phyloP scores from a whole-genome alignment of 2,797 vertebrate genomes.

The Valencia hispanica region DNA sequence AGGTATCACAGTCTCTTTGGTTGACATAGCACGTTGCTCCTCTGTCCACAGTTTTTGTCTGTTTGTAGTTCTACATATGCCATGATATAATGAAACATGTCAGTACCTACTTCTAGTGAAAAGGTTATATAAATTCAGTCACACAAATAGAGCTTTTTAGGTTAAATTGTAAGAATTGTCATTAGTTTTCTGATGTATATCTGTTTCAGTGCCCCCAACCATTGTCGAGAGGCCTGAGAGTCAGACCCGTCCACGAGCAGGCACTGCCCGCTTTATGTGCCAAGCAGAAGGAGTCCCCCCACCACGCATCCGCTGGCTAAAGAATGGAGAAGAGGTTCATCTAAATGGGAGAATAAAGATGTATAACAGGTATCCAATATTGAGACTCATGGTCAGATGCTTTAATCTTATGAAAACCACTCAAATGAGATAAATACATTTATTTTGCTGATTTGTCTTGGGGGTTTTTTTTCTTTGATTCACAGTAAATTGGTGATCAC shows the following conservation, averaged over 20 bases:
- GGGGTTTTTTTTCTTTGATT: conserved; percentile 6
- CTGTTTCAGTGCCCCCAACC: conserved; percentile 87
- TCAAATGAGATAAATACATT: neutral
- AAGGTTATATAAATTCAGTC: neutral
- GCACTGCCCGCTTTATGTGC: conserved; percentile 96
- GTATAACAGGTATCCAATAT: conserved; percentile 89
- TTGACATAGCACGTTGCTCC: neutral
- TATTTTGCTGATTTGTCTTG: neutral
- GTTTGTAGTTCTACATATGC: neutral
- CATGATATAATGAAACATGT: neutral
- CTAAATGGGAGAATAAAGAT: conserved; percentile 97
- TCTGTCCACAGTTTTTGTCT: neutral
- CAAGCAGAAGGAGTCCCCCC: conserved; percentile 90
- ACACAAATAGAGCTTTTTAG: neutral
- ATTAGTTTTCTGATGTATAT: conserved; percentile 2
- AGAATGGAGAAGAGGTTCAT: conserved; percentile 91
- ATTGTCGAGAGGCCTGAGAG: conserved; percentile 94
- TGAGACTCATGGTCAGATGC: neutral
- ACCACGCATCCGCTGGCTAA: conserved; percentile 94
- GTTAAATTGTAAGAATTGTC: neutral
- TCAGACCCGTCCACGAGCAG: conserved; percentile 95
- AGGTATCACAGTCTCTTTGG: conserved; percentile 76
- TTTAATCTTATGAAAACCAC: neutral
- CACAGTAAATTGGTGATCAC: conserved; percentile 97
- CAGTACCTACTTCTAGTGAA: neutral